Base-by-base conservation (phyloP, 2,888 invertebrate genomes). In the Dolichopus griseipennis region DNA sequence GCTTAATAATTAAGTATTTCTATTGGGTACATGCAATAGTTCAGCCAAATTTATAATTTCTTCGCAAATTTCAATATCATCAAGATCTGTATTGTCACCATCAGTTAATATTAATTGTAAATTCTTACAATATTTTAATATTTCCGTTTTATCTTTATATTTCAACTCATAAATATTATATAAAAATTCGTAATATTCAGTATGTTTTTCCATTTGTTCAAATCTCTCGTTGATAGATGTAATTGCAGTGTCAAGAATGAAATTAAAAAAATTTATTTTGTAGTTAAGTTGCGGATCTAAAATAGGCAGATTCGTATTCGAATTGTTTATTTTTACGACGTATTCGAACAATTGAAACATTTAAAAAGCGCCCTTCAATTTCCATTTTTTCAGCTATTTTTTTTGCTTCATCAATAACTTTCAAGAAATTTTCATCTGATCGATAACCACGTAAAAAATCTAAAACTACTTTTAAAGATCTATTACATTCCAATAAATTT, bases 101-200 rank as follows among this genome's bases (percentile, higher is more conserved):
- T 64, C 64, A 64, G 64, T 64, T 33, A 64, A 64, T 64, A 64
- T 18, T 64, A 64, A 64, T 27, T 64, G 33, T n/a, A 33, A 64
- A 64, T 64, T 18, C 33, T 64, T 64, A 33, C 33, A 64, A 33
- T 64, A 33, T 64, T 64, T 64, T 33, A 64, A 33, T 33, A 64
- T 64, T 64, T 33, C 64, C 33, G 27, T 18, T 33, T 64, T 33
- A 64, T 33, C 63, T 63, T 63, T 63, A 27, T 27, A 27, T 63
- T 63, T 63, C n/a, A 33, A 33, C 33, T 64, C 64, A 33, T 64
- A 33, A 27, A 64, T 33, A 64, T 64, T 64, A 64, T 64, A 64
- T 64, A 64, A 33, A 64, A 64, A 64, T 64, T 33, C 18, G 33
- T 33, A 64, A 33, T 64, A 33, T 33, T 33, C 64, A 64, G 27